phyloP scores from a whole-genome alignment of 1,140 invertebrate genomes.

The Rhizoglyphus robini region DNA sequence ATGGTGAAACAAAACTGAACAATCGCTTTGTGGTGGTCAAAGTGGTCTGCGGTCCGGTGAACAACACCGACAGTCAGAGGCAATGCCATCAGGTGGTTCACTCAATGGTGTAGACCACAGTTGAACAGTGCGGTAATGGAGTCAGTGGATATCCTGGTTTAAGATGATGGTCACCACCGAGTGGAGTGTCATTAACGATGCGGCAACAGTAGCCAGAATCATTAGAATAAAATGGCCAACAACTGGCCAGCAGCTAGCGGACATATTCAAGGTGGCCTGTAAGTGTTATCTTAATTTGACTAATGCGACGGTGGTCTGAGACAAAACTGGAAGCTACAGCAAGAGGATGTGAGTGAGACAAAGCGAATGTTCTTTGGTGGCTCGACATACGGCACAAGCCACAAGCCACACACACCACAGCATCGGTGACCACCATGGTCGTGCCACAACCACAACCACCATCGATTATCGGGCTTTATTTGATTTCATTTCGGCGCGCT shows the following conservation, averaged over 20 bases:
- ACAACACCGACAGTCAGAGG: not conserved
- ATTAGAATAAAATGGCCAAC: not conserved
- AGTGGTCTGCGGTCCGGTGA: not conserved
- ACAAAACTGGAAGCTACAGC: not conserved
- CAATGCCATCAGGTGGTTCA: not conserved
- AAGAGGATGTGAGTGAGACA: not conserved
- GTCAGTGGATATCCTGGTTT: not conserved
- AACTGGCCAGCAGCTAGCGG: not conserved
- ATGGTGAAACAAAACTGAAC: not conserved
- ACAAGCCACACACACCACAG: not conserved
- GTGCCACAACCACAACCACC: not conserved
- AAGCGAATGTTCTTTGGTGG: not conserved
- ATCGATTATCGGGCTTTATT: constrained; percentile 7
- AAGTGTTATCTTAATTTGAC: constrained; percentile 6
- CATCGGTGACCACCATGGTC: constrained; percentile 2
- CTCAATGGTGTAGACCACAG: not conserved
- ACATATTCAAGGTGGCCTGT: not conserved
- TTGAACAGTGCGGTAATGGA: not conserved
- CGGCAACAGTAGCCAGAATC: not conserved
- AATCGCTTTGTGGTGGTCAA: not conserved
- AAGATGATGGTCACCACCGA: too few relatives aligned
- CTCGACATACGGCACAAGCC: not conserved
- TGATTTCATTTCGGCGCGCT: not conserved
- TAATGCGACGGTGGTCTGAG: constrained; percentile 7
- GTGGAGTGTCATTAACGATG: not conserved